phyloP scores from a whole-genome alignment of 2,797 vertebrate species.

The Rhinoraja longicauda region DNA sequence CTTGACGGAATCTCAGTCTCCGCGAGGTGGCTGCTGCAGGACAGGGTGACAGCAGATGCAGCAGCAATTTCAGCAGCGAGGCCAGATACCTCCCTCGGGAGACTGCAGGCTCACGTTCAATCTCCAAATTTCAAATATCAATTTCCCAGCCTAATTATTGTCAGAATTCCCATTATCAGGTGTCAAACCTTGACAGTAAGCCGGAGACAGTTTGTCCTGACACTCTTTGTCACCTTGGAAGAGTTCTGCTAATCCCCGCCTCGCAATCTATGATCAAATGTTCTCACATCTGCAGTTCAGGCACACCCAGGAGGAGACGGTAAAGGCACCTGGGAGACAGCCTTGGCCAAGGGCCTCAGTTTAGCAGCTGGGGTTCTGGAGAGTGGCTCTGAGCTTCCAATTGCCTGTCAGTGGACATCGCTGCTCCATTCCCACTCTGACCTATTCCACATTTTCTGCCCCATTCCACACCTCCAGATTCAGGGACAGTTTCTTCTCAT shows the following conservation, averaged over 20 bases:
- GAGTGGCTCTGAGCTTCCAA: background rate
- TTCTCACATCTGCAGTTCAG: background rate
- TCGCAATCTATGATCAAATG: background rate
- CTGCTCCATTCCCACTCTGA: background rate
- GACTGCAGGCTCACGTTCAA: background rate
- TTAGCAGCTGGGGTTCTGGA: background rate
- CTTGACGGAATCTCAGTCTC: background rate
- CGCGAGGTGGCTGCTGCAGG: background rate
- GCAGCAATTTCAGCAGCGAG: background rate
- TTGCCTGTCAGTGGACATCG: background rate
- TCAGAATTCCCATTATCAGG: conserved; percentile 1
- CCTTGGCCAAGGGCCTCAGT: background rate
- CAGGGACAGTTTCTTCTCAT: no score
- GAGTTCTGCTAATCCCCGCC: background rate
- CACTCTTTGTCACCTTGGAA: background rate
- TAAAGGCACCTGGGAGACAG: background rate
- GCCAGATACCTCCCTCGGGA: background rate
- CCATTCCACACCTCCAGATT: no score
- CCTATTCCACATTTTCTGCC: no score
- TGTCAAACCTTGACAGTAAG: background rate
- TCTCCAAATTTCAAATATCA: background rate
- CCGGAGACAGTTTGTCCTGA: background rate
- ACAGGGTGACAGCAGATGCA: background rate
- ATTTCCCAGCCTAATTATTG: conserved; percentile 19
- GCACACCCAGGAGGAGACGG: background rate